Evolutionary conservation across 2,888 invertebrate genomes (phyloP).

Genomic region (Acrobasis consociella): DNA sequence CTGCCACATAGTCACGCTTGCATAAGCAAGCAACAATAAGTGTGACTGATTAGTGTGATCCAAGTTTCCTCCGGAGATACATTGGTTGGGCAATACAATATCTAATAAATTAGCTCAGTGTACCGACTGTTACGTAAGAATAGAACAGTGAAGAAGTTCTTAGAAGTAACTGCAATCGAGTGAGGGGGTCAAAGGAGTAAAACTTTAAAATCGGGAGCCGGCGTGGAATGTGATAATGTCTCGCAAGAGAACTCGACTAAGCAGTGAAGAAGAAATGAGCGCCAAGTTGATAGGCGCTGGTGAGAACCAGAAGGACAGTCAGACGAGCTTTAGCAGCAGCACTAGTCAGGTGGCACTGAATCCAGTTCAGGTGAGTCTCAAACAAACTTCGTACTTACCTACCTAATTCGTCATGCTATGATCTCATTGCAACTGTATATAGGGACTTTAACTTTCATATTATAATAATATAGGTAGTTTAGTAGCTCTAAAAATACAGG

Average conservation of each 20-base stretch:
- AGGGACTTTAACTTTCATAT: too few relatives aligned
- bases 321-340: constrained; percentile 54
- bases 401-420: not conserved
- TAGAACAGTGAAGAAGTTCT: constrained; percentile 12
- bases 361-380: constrained; percentile 48
- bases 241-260: constrained; percentile 64
- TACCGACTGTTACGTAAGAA: constrained; percentile 28
- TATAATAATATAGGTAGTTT: too few relatives aligned
- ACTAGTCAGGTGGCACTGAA: constrained; percentile 47
- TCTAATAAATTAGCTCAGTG: constrained; percentile 24
- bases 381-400: not conserved
- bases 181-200: constrained; percentile 14
- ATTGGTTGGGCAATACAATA: constrained; percentile 28
- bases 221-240: constrained; percentile 72
- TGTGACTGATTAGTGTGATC: constrained; percentile 6
- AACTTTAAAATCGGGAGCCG: constrained; percentile 22
- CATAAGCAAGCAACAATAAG: not conserved
- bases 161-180: not conserved
- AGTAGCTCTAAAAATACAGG: too few relatives aligned
- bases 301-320: constrained; percentile 61
- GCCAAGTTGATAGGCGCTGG: constrained; percentile 52
- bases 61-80: constrained; percentile 16
- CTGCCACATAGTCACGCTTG: constrained; percentile 4
- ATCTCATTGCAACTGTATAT: not conserved
- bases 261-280: constrained; percentile 63